Base-by-base conservation (phyloP, 2,888 invertebrate species). In the Glomeris marginata region DNA sequence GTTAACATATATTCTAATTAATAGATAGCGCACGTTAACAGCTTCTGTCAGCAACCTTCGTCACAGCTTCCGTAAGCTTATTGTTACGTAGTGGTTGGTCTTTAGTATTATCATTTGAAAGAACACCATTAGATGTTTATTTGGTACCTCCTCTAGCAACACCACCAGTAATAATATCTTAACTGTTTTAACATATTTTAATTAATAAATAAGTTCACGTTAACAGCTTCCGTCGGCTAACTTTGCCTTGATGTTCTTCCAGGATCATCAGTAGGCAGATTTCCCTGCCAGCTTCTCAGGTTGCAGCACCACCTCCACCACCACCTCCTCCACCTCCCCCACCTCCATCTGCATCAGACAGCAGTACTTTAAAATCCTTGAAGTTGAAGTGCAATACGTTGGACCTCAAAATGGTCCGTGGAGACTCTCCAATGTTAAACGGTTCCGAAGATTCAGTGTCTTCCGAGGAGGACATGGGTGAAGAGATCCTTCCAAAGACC, bases 241-340 rank as follows among this genome's bases (percentile, higher is more conserved):
- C 8, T 8, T 28, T 28, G 28, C 28, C 3, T 42, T 45, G 15
- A 15, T 45, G 3, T 22, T 36, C 11, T 35, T 45, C 36, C 28
- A 52, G 52, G 49, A 22, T 40, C 15, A 37, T 52, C n/a, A 51
- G 45, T 37, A 45, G 53, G n/a, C 53, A 53, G 42, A 43, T 40
- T n/a, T 53, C 53, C 11, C 40, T 53, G 48, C 53, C 47, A 33
- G 34, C 49, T n/a, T 41, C 45, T 11, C 49, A 53, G 18, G 51
- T 58, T 35, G 54, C 60, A 28, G 58, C 59, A 8, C 58, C 60
- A 2, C 59, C 61, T 13, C 60, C 59, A 41, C 59, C 59, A 2
- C 58, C 58, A 20, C 57, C 57, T 28, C 57, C 55, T 3, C 56
- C 55, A 47, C 53, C 51, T 2, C 47, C 51, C 8, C 52, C 52